A percentile compares a stretch with the other conserved stretches of the same genome.
These are phyloP conservation scores for Verasper variegatus DNA, from an alignment of 2,113 vertebrate species.

Conservation along the genomic window DNA sequence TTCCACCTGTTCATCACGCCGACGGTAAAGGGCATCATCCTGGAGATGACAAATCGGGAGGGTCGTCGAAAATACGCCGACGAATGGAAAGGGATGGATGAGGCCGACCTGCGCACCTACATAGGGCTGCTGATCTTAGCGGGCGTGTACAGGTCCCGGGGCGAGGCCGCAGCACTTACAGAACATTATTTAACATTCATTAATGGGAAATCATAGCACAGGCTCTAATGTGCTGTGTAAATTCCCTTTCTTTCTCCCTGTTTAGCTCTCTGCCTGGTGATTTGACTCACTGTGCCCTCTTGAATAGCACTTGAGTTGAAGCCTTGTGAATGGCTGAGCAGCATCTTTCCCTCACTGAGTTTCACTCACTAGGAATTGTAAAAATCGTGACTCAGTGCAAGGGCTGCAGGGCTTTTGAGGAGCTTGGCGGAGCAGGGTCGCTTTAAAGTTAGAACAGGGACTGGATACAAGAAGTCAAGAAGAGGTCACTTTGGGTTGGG, in stretches of 20 bases:
- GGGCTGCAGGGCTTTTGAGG: constrained; percentile 5
- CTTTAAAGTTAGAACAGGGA: constrained; percentile 14
- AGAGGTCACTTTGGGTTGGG: constrained; percentile 15
- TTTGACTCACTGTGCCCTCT: constrained; percentile 26
- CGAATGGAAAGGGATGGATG: too few species aligned
- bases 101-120: too few species aligned
- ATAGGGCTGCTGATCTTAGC: too few species aligned
- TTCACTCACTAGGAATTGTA: constrained; percentile 35
- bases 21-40: too few species aligned
- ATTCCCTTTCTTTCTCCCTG: not conserved
- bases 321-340: constrained; percentile 11
- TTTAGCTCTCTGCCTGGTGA: not conserved
- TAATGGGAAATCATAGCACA: not conserved
- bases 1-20: too few species aligned
- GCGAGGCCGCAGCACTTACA: too few species aligned
- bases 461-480: constrained; percentile 23
- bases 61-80: too few species aligned
- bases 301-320: constrained; percentile 22
- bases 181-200: too few species aligned
- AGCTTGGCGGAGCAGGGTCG: constrained; percentile 32
- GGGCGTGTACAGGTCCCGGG: too few species aligned
- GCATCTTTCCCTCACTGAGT: constrained; percentile 10
- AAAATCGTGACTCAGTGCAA: constrained; percentile 11
- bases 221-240: not conserved
- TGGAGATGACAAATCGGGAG: too few species aligned